These are phyloP conservation scores for Micropterix aruncella DNA, from an alignment of 2,888 invertebrate species.

Conservation along the genomic window DNA sequence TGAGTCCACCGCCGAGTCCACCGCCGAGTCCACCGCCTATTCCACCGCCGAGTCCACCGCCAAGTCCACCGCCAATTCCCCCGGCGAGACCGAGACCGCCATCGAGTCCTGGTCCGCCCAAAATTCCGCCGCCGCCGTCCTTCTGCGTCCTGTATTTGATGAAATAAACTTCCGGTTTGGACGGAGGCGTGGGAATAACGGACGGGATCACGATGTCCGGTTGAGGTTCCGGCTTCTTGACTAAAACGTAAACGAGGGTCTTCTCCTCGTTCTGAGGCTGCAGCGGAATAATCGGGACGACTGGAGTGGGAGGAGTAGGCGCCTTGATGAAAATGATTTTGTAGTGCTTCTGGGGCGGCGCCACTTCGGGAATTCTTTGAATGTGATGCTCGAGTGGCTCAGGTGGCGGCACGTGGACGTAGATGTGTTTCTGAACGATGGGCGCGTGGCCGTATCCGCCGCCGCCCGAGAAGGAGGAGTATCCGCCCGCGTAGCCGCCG, in stretches of 20 bases:
- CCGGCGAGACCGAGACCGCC: conserved; percentile 23
- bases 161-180: conserved; percentile 85
- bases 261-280: conserved; percentile 77
- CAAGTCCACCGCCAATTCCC: conserved; percentile 21
- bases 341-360: conserved; percentile 76
- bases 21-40: conserved; percentile 12
- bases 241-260: conserved; percentile 77
- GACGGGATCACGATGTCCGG: conserved; percentile 68
- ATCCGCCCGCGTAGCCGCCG: conserved; percentile 25
- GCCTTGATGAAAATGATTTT: conserved; percentile 91
- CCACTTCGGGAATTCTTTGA: conserved; percentile 46
- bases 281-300: conserved; percentile 66
- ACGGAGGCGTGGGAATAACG: conserved; percentile 66
- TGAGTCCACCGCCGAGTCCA: conserved; percentile 18
- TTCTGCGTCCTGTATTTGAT: conserved; percentile 68
- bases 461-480: conserved; percentile 30
- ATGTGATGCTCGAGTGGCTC: conserved; percentile 62
- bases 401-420: conserved; percentile 82
- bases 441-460: conserved; percentile 39
- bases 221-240: conserved; percentile 77
- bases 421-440: conserved; percentile 73
- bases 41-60: conserved; percentile 18
- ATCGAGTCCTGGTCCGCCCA: conserved; percentile 25
- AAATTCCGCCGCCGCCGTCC: conserved; percentile 27
- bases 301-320: conserved; percentile 69